Conservation (phyloP, 1,140 invertebrate species). For the Bombus superbus region DNA sequence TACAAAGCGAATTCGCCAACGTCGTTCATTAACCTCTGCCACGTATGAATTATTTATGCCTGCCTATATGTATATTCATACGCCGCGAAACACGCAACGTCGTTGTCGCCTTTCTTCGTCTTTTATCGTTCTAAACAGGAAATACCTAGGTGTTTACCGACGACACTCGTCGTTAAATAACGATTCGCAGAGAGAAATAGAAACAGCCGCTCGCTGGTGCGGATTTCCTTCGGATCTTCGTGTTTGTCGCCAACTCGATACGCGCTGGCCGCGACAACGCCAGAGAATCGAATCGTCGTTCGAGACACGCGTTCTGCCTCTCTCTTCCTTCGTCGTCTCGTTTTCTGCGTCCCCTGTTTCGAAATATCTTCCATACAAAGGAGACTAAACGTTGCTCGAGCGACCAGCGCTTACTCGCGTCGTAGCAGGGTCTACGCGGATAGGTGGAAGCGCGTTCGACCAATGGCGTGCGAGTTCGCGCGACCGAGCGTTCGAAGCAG, state of each 20-base stretch:
- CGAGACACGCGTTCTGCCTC: no score
- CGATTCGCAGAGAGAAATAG: neutral
- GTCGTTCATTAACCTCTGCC: conserved; percentile 51
- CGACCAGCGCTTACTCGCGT: no score
- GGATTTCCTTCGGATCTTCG: no score
- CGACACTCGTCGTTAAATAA: neutral
- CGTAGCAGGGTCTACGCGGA: neutral
- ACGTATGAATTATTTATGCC: conserved; percentile 61
- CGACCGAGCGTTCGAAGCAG: conserved; percentile 28
- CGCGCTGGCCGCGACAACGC: no score
- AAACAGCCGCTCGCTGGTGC: neutral
- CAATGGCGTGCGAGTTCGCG: neutral
- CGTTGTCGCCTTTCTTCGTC: neutral
- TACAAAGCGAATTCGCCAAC: neutral
- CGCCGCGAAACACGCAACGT: neutral
- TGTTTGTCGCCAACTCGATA: no score
- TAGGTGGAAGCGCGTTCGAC: no score
- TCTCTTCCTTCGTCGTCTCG: no score
- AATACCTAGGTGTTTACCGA: neutral
- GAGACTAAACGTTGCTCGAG: no score
- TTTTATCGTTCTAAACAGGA: neutral
- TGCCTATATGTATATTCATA: no score
- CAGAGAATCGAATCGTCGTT: no score
- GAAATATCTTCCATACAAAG: no score
- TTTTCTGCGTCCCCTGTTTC: no score